Conservation (phyloP, 1,140 invertebrate species). For the Apis florea region DNA sequence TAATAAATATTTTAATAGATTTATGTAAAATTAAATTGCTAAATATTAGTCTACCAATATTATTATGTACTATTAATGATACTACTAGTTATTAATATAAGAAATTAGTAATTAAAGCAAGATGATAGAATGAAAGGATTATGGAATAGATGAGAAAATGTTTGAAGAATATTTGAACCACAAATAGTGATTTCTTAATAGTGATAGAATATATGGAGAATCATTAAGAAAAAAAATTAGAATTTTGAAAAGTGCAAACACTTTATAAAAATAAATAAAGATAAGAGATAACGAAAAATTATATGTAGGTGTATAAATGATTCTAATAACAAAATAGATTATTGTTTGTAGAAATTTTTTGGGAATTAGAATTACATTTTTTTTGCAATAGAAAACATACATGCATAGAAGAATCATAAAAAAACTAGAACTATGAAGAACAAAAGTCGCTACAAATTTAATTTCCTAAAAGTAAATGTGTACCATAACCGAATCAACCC, state of each 20-base stretch:
- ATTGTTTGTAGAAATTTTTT: slow-evolving; percentile 1
- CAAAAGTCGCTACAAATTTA: slow-evolving; percentile 48
- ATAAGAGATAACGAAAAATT: slow-evolving; percentile 14
- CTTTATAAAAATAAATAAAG: slow-evolving; percentile 10
- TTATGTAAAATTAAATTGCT: slow-evolving; percentile 3
- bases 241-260: slow-evolving; percentile 29
- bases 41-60: slow-evolving; percentile 22
- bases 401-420: slow-evolving; percentile 58
- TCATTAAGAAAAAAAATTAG: neutral
- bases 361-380: slow-evolving; percentile 12
- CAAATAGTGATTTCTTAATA: slow-evolving; percentile 3
- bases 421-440: slow-evolving; percentile 46
- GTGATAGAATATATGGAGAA: slow-evolving; percentile 9
- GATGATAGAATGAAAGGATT: slow-evolving; percentile 17
- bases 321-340: slow-evolving; percentile 25
- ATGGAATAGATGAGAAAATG: slow-evolving; percentile 30
- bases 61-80: slow-evolving; percentile 17
- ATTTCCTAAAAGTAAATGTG: slow-evolving; percentile 63
- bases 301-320: slow-evolving; percentile 41
- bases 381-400: slow-evolving; percentile 36
- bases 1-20: slow-evolving; percentile 21
- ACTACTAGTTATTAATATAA: slow-evolving; percentile 16
- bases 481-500: slow-evolving; percentile 75
- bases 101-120: slow-evolving; percentile 24
- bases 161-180: slow-evolving; percentile 34